Evolutionary conservation across 2,888 invertebrate genomes (phyloP), one percentile per base, ranked within the genome.

Genomic region (Thymelicus lineola): DNA sequence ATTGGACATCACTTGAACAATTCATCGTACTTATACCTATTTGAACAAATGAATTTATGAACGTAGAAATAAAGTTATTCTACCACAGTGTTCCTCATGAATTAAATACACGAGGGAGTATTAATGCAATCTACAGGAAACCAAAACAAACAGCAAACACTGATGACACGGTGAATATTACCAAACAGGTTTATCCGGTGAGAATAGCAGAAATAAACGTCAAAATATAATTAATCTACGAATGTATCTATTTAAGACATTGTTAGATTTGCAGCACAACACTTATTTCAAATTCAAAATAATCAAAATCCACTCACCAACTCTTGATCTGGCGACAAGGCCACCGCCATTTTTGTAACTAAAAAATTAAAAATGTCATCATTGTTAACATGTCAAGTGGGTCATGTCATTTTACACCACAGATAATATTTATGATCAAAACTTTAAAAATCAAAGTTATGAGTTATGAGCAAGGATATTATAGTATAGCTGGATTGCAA

Each of bases 251-350:
- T 57, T 36, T 36, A 36, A 6, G 7, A 36, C 35, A 36, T n/a
- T 57, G 36, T 57, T 57, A 36, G 6, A 57, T 57, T 57, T 36
- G 57, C n/a, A 20, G 12, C 53, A 53, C 20, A 53, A 7, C 50
- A 62, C 36, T 50, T 15, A 62, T 10, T 20, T 61, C 14, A 45
- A 45, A 12, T 57, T 65, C 15, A 46, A 12, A 53, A 57, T 9
- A 10, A 14, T n/a, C 9, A 65, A 65, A 48, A 53, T 38, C 35
- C 81, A 95, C 96, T 96, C 88, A 96, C 97, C 95, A 95, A 95
- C 93, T 96, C 96, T 87, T 97, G 96, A 89, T 96, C 96, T 87
- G 95, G 95, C 93, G 96, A 96, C 94, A 96, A 94, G 85, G 95
- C 95, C 94, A 96, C 95, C 94, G 96, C 96, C 96, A 93, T 94